Conservation (phyloP, 2,888 invertebrate genomes). For the Nomada hirtipes region DNA sequence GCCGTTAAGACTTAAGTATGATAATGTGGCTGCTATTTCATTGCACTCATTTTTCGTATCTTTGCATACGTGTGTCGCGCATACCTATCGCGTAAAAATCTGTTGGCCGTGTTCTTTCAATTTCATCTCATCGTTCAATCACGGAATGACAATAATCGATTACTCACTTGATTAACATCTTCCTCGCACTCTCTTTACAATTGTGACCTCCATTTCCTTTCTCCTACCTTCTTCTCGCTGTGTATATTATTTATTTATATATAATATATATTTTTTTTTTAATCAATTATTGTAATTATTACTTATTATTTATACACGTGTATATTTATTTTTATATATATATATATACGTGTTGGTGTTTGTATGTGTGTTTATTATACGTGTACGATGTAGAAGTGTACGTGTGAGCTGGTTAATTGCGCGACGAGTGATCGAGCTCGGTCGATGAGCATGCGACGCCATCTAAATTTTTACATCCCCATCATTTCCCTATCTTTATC, state of each 20-base stretch:
- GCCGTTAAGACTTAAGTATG: conserved; percentile 40
- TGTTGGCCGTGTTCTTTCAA: conserved; percentile 29
- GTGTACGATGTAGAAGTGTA: conserved; percentile 34
- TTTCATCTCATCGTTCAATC: conserved; percentile 47
- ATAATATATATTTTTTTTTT: conserved; percentile 34
- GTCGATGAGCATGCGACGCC: conserved; percentile 67
- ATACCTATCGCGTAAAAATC: conserved; percentile 26
- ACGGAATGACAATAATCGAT: conserved; percentile 62
- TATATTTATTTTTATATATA: conserved; percentile 72
- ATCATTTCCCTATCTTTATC: neutral
- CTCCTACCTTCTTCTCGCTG: conserved; percentile 28
- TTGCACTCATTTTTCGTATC: conserved; percentile 40
- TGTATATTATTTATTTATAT: conserved; percentile 41
- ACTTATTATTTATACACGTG: conserved; percentile 65
- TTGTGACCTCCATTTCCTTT: conserved; percentile 32
- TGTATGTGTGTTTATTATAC: conserved; percentile 33
- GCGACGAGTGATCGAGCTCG: conserved; percentile 74
- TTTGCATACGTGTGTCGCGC: conserved; percentile 28
- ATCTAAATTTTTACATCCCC: conserved; percentile 24
- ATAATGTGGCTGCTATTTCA: conserved; percentile 33
- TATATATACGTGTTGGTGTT: conserved; percentile 66
- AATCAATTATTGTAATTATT: conserved; percentile 60
- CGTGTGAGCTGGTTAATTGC: conserved; percentile 49
- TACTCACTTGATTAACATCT: conserved; percentile 54
- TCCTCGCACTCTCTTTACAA: conserved; percentile 57